Evolutionary conservation across 1,140 invertebrate species (phyloP).

Genomic region (Neodiprion lecontei): DNA sequence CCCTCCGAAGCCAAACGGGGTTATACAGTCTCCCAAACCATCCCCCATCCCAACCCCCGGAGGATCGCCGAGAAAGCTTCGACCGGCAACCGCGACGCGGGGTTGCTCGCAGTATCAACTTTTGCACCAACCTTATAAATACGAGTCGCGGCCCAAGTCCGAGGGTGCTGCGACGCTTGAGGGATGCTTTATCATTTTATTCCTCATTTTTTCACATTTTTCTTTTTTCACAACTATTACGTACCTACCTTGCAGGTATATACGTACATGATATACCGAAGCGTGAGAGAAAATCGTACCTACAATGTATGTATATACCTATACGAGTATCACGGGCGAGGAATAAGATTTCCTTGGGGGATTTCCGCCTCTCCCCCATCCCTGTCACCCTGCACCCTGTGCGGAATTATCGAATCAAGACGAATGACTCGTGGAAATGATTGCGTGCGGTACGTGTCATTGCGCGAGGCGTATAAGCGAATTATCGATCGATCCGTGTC

Average conservation of each 20-base stretch:
- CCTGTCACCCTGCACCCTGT: too few species aligned
- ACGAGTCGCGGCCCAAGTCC: too few species aligned
- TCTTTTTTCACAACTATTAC: too few species aligned
- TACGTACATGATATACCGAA: too few species aligned
- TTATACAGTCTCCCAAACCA: slow-evolving; percentile 26
- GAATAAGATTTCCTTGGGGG: too few species aligned
- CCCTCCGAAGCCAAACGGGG: slow-evolving; percentile 49
- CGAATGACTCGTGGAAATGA: not conserved
- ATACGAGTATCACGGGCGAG: too few species aligned
- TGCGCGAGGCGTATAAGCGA: not conserved
- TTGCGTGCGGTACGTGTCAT: not conserved
- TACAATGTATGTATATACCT: too few species aligned
- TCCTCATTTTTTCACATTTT: not conserved
- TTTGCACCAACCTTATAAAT: not conserved
- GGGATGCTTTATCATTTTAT: not conserved
- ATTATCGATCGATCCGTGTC: not conserved
- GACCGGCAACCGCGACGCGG: slow-evolving; percentile 17
- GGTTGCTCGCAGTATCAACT: slow-evolving; percentile 34
- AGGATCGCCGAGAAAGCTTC: slow-evolving; percentile 11
- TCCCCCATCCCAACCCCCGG: slow-evolving; percentile 22
- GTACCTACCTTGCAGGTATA: too few species aligned
- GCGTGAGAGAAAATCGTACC: too few species aligned
- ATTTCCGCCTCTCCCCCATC: too few species aligned
- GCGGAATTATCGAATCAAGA: too few species aligned
- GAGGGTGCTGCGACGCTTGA: slow-evolving; percentile 10